phyloP scores from a whole-genome alignment of 2,113 vertebrate species.

The Austrofundulus limnaeus region DNA sequence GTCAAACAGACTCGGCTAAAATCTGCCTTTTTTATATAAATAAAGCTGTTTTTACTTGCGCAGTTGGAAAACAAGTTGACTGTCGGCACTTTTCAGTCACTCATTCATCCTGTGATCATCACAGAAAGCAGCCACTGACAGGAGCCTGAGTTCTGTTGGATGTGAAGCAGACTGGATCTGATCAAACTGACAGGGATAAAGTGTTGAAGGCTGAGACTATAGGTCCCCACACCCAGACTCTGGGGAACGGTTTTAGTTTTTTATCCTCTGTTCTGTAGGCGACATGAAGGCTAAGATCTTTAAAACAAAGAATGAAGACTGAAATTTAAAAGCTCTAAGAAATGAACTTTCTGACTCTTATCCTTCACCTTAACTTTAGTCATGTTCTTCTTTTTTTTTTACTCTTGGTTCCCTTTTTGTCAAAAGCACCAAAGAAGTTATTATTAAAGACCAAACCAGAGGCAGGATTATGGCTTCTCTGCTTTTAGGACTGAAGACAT shows the following conservation, averaged over 20 bases:
- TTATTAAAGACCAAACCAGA: no score
- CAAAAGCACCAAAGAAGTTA: background rate
- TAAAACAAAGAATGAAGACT: conserved; percentile 28
- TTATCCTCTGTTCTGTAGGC: background rate
- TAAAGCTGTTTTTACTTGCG: background rate
- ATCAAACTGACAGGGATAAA: no score
- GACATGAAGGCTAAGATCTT: conserved; percentile 16
- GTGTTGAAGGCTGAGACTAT: background rate
- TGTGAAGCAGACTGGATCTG: background rate
- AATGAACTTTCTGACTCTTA: conserved; percentile 8
- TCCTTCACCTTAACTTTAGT: conserved; percentile 9
- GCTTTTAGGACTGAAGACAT: no score
- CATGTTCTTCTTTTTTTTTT: background rate
- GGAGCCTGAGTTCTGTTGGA: conserved; percentile 7
- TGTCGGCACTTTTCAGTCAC: background rate
- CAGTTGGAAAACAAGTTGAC: background rate
- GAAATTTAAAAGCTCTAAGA: conserved; percentile 21
- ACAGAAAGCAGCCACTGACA: conserved; percentile 26
- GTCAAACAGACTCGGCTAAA: no score
- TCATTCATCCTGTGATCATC: conserved; percentile 11
- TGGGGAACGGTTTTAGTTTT: conserved; percentile 4
- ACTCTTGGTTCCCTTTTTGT: background rate
- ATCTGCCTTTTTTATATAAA: no score
- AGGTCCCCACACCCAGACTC: conserved; percentile 1
- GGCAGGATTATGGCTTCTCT: no score